Evolutionary conservation across 2,888 invertebrate genomes (phyloP).

Genomic region (Oscheius sp.): DNA sequence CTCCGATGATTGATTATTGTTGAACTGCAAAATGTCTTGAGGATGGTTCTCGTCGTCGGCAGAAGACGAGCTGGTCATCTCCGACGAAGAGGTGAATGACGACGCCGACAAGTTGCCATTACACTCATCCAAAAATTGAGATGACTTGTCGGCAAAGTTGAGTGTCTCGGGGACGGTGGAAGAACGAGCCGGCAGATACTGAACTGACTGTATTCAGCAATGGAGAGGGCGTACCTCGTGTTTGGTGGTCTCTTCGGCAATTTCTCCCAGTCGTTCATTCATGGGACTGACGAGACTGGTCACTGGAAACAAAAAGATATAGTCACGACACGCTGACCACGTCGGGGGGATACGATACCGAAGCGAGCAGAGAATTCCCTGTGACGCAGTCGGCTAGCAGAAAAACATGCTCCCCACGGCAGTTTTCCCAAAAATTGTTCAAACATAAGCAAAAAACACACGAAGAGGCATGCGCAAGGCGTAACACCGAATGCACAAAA

Average conservation of each 20-base stretch:
- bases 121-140: constrained; percentile 32
- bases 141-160: constrained; percentile 24
- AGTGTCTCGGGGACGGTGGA: constrained; percentile 69
- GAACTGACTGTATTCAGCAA: constrained; percentile 15
- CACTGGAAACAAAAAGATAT: constrained; percentile 48
- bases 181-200: constrained; percentile 58
- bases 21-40: constrained; percentile 23
- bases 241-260: constrained; percentile 48
- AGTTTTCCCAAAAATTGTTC: neutral
- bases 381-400: too few relatives aligned
- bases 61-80: constrained; percentile 36
- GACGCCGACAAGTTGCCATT: constrained; percentile 37
- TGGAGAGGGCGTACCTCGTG: constrained; percentile 25
- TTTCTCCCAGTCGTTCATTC: constrained; percentile 57
- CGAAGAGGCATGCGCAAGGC: constrained; percentile 24
- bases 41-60: constrained; percentile 44
- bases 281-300: constrained; percentile 58
- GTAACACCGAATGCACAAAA: constrained; percentile 36
- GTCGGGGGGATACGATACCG: neutral
- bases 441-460: too few relatives aligned
- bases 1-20: constrained; percentile 29
- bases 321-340: neutral
- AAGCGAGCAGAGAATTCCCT: too few relatives aligned
- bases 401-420: neutral
- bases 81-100: constrained; percentile 33